Evolutionary conservation across 2,888 invertebrate genomes (phyloP).

Genomic region (Watsonalla cultraria): DNA sequence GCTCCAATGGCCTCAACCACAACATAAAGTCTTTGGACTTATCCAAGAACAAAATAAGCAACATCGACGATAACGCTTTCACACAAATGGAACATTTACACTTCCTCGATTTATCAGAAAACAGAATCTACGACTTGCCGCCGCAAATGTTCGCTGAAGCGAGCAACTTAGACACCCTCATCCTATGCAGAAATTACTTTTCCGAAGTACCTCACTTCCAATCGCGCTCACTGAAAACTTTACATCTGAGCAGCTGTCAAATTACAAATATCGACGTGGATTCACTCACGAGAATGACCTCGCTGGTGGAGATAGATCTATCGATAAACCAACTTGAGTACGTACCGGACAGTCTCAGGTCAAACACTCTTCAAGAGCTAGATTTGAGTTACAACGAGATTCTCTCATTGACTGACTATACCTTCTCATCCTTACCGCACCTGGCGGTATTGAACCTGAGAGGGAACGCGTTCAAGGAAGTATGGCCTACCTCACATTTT

Average conservation of each 20-base stretch:
- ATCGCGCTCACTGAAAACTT: constrained; percentile 74
- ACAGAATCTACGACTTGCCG: constrained; percentile 80
- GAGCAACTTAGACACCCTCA: constrained; percentile 76
- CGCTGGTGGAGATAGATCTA: constrained; percentile 79
- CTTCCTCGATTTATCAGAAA: constrained; percentile 83
- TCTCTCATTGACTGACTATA: constrained; percentile 76
- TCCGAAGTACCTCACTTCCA: constrained; percentile 76
- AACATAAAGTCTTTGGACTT: constrained; percentile 79
- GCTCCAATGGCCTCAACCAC: constrained; percentile 36
- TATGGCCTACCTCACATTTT: constrained; percentile 80
- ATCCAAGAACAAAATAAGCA: constrained; percentile 81
- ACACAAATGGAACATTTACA: constrained; percentile 72
- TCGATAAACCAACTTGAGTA: constrained; percentile 82
- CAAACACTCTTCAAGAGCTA: constrained; percentile 79
- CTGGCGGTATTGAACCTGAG: constrained; percentile 82
- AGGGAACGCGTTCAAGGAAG: constrained; percentile 84
- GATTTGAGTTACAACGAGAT: constrained; percentile 81
- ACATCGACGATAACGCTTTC: constrained; percentile 80
- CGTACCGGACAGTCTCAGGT: constrained; percentile 79
- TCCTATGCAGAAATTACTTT: constrained; percentile 83
- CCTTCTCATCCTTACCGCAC: constrained; percentile 80
- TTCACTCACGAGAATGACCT: constrained; percentile 76
- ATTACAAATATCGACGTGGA: constrained; percentile 72
- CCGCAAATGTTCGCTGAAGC: constrained; percentile 77
- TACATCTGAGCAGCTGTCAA: constrained; percentile 82